phyloP scores from a whole-genome alignment of 2,113 vertebrate genomes.

The Notechis scutatus region DNA sequence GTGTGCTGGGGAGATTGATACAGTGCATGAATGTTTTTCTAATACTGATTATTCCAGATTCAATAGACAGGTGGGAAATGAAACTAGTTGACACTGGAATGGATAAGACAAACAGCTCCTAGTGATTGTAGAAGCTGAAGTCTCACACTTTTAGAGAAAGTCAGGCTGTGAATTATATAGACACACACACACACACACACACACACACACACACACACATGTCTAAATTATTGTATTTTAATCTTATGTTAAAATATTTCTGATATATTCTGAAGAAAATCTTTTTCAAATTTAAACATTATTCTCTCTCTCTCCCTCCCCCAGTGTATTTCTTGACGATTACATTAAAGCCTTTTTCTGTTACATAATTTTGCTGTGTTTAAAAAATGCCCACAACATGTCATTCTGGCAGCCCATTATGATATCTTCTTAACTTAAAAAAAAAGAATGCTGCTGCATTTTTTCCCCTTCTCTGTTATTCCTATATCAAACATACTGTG shows the following conservation, averaged over 20 bases:
- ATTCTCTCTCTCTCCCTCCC: background rate
- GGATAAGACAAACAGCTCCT: background rate
- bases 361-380: background rate
- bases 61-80: background rate
- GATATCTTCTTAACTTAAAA: background rate
- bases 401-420: background rate
- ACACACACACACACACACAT: too few relatives aligned
- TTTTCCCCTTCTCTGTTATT: background rate
- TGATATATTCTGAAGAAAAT: background rate
- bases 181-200: too few relatives aligned
- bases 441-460: background rate
- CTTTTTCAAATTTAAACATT: background rate
- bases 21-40: background rate
- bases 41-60: background rate
- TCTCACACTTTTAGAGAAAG: background rate
- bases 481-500: background rate
- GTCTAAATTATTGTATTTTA: background rate
- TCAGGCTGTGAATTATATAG: background rate
- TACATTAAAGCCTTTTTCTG: background rate
- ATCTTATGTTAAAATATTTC: background rate
- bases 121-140: background rate
- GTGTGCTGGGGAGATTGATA: background rate
- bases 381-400: background rate
- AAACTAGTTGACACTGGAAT: background rate
- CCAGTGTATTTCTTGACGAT: background rate